A percentile compares a stretch with the other conserved stretches of the same genome.
These are phyloP conservation scores for Diacarnus erythraeanus DNA, from an alignment of 37 sponge, comb jelly and placozoan species.

Conservation along the genomic window DNA sequence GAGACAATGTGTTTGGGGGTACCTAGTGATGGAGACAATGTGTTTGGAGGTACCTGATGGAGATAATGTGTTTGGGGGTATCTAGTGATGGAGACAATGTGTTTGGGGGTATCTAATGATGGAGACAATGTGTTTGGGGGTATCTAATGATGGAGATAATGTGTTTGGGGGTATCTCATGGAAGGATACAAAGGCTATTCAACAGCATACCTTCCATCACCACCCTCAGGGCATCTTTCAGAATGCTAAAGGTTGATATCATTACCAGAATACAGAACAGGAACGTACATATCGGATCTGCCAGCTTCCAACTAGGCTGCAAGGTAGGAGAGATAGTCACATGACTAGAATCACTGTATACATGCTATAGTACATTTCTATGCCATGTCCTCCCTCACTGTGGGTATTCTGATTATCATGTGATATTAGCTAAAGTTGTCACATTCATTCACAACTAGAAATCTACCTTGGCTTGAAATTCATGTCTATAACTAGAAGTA, in stretches of 20 bases:
- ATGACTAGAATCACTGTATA: neutral
- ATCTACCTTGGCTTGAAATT: too few species aligned
- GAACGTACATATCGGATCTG: constrained; percentile 98
- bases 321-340: neutral
- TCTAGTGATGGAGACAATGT: constrained; percentile 31
- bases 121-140: constrained; percentile 39
- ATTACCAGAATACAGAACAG: constrained; percentile 32
- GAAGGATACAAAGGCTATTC: neutral
- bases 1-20: constrained; percentile 42
- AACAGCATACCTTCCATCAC: constrained; percentile 93
- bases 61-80: constrained; percentile 45
- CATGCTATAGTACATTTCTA: neutral
- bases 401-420: too few species aligned
- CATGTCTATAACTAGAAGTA: too few species aligned
- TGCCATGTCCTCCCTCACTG: neutral
- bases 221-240: constrained; percentile 91
- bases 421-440: too few species aligned
- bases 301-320: constrained; percentile 92
- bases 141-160: constrained; percentile 29
- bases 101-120: constrained; percentile 37
- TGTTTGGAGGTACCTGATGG: constrained; percentile 34
- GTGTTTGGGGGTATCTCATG: constrained; percentile 36
- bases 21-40: constrained; percentile 25
- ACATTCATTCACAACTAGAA: too few species aligned
- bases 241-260: constrained; percentile 82